A percentile compares a stretch with the other conserved stretches of the same genome.
Evolutionary conservation across 2,113 vertebrate species (phyloP).

Genomic region (Hiodon tergisus): DNA sequence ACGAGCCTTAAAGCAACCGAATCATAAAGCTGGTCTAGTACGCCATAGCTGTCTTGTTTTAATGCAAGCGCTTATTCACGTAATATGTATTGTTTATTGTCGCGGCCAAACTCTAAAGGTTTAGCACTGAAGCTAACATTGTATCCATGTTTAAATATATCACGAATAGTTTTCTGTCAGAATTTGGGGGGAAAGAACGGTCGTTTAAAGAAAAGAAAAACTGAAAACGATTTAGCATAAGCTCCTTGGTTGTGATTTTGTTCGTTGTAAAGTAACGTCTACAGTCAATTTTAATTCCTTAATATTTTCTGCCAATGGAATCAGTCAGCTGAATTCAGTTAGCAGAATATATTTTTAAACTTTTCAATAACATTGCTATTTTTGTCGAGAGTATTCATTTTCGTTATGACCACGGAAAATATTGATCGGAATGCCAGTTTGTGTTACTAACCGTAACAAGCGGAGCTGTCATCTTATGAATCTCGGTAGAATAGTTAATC

Average conservation of each 20-base stretch:
- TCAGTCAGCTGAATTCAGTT: too few relatives aligned
- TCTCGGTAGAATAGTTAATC: background rate
- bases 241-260: background rate
- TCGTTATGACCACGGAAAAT: background rate
- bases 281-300: background rate
- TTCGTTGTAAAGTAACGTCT: background rate
- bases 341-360: too few relatives aligned
- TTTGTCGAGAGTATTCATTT: background rate
- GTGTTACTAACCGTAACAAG: conserved; percentile 14
- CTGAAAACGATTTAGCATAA: background rate
- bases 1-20: background rate
- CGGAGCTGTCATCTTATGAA: background rate
- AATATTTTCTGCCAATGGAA: background rate
- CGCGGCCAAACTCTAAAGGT: conserved; percentile 10
- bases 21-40: background rate
- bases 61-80: background rate
- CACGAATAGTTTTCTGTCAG: too few relatives aligned
- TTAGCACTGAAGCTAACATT: background rate
- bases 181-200: too few relatives aligned
- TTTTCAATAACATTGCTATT: background rate
- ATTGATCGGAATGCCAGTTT: conserved; percentile 12
- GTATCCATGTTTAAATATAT: too few relatives aligned
- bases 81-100: conserved; percentile 4
- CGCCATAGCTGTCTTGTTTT: background rate
- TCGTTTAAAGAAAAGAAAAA: background rate